A percentile compares a stretch with the other conserved stretches of the same genome.
Evolutionary conservation across 1,140 invertebrate species (phyloP).

Genomic region (Mactra quadrangularis): DNA sequence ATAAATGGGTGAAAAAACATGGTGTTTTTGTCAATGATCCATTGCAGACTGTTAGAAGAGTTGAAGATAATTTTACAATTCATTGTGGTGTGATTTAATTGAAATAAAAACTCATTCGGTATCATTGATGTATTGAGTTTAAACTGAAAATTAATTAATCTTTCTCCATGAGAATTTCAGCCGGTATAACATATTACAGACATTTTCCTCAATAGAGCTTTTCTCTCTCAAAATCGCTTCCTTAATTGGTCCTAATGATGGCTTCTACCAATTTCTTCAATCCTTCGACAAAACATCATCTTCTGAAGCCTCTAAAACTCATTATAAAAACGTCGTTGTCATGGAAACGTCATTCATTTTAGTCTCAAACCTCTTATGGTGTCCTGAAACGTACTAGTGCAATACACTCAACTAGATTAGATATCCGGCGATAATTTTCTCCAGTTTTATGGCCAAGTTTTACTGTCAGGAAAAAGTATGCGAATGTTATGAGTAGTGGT

Average conservation of each 20-base stretch:
- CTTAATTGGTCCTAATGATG: conserved; percentile 46
- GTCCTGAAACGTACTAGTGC: neutral
- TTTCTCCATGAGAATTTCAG: neutral
- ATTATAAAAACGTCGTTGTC: conserved; percentile 44
- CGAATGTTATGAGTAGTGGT: too few species aligned
- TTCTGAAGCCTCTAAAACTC: conserved; percentile 33
- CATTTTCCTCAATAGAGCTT: conserved; percentile 19
- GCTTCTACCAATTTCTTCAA: conserved; percentile 29
- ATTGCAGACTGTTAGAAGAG: conserved; percentile 21
- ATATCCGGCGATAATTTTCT: neutral
- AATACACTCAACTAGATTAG: neutral
- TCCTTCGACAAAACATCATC: conserved; percentile 36
- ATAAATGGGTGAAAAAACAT: too few species aligned
- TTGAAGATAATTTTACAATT: conserved; percentile 28
- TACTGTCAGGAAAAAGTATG: too few species aligned
- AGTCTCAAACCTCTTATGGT: conserved; percentile 16
- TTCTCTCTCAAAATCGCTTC: conserved; percentile 18
- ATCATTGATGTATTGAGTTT: conserved; percentile 41
- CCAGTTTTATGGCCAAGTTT: neutral
- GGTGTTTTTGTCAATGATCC: neutral
- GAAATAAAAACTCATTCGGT: conserved; percentile 5
- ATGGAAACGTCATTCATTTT: conserved; percentile 35
- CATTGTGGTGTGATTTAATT: conserved; percentile 14
- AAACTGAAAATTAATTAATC: conserved; percentile 28
- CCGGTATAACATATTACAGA: neutral